Evolutionary conservation across 2,888 invertebrate species (phyloP), one percentile per base, ranked within the genome.

Genomic region (Melanostoma scalare): DNA sequence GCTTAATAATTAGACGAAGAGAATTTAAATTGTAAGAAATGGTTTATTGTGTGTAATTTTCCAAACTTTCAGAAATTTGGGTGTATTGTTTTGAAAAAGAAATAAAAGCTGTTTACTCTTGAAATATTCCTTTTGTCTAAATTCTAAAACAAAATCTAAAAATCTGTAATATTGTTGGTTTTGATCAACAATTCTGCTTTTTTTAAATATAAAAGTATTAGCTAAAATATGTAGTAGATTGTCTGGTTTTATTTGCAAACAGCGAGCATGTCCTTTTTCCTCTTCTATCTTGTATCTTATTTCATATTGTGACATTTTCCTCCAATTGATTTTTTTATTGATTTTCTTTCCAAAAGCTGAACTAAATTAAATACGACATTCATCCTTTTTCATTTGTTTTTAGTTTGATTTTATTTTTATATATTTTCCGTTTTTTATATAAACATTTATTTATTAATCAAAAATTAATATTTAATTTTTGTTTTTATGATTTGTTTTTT

Each of bases 191-290:
- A 9, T 56, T 56, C n/a, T 40, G 30, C 30, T 40, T 38, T 20
- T 20, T 20, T 20, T 4, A 20, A 56, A 30, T 5, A 38, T 40
- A 30, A 9, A 20, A 20, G 0, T 60, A 8, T 56, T 4, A 20
- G 20, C 20, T 61, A 52, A 48, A 73, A 67, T 38, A 38, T 78
- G 36, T 56, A 75, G 68, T 69, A 78, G 79, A 71, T 88, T 91
- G 91, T 91, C 91, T 89, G 90, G 91, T 91, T 91, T 91, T 91
- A 90, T 91, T 89, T 87, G 87, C 87, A 86, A 86, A 87, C 87
- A 88, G 87, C 91, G 91, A 91, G 91, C 91, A 91, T 91, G 91
- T 87, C 87, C 87, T 86, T 60, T 20, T 73, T 72, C 77, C 82
- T 78, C 46, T 76, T 53, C 60, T 82, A 20, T 20, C 20, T 30